Percentiles rank a stretch among this genome's conserved stretches.
phyloP scores from a whole-genome alignment of 2,888 invertebrate genomes.

The Cosmia pyralina region DNA sequence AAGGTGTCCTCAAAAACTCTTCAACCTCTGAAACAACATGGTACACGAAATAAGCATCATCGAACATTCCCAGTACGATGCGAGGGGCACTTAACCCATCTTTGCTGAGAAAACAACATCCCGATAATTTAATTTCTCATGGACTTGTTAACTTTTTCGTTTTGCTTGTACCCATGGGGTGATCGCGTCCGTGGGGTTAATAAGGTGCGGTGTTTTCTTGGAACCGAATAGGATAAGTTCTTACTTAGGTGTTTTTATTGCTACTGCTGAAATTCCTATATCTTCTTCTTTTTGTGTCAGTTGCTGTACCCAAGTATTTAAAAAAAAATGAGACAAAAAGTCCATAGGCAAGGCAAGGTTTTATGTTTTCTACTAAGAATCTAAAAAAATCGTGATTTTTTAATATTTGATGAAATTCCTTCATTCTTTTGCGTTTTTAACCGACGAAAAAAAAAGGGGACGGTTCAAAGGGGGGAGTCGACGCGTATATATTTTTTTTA shows the following conservation, averaged over 20 bases:
- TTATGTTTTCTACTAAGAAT: no score
- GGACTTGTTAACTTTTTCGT: constrained; percentile 50
- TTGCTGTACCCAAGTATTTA: no score
- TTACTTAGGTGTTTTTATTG: no score
- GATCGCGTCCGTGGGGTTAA: constrained; percentile 20
- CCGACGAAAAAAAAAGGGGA: no score
- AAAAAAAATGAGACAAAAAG: no score
- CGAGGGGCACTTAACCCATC: constrained; percentile 62
- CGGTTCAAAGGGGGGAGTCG: no score
- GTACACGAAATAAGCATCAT: constrained; percentile 46
- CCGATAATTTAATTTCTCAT: constrained; percentile 69
- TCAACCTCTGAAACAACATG: constrained; percentile 48
- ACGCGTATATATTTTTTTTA: no score
- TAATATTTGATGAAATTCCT: no score
- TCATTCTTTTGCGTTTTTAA: no score
- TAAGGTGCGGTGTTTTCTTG: constrained; percentile 24
- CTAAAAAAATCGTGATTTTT: no score
- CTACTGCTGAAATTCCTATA: background rate
- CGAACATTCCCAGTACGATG: constrained; percentile 48
- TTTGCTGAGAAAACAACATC: constrained; percentile 63
- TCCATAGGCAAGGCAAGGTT: no score
- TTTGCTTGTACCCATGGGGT: constrained; percentile 11
- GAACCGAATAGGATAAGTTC: background rate
- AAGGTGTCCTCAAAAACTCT: constrained; percentile 27
- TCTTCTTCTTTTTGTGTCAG: no score